Evolutionary conservation across 2,113 vertebrate species (phyloP).

Genomic region (Mungos mungo): DNA sequence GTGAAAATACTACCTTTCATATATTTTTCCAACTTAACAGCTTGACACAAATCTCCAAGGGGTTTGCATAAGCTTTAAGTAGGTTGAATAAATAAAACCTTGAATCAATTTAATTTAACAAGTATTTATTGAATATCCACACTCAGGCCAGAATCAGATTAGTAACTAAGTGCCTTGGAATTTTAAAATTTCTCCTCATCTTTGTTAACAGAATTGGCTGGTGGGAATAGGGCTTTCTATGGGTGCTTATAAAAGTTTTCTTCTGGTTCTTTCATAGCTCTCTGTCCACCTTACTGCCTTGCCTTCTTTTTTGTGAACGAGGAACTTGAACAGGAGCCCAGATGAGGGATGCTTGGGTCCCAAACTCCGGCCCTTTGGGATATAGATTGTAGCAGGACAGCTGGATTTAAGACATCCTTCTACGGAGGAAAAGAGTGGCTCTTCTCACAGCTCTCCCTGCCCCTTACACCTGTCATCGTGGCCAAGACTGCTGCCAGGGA

Average conservation of each 20-base stretch:
- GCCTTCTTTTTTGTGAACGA: background rate
- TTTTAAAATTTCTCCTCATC: background rate
- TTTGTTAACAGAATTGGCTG: background rate
- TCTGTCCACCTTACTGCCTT: background rate
- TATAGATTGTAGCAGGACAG: background rate
- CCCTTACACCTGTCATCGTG: background rate
- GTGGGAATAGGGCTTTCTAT: background rate
- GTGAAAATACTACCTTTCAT: slow-evolving; percentile 57
- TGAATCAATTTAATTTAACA: slow-evolving; percentile 66
- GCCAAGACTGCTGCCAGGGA: background rate
- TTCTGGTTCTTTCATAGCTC: background rate
- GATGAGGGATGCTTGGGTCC: background rate
- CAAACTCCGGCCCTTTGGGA: background rate
- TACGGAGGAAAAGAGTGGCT: too few species aligned
- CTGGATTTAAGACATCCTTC: background rate
- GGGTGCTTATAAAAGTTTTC: background rate
- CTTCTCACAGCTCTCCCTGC: background rate
- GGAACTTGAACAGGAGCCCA: background rate
- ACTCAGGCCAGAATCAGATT: slow-evolving; percentile 54
- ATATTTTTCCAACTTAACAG: slow-evolving; percentile 63
- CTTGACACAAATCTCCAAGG: slow-evolving; percentile 65
- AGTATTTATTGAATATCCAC: slow-evolving; percentile 64
- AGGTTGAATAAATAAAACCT: slow-evolving; percentile 69
- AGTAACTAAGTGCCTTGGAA: slow-evolving; percentile 36
- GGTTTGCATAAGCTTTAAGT: slow-evolving; percentile 68